These are phyloP conservation scores for Centropus unirufus DNA, from an alignment of 2,113 vertebrate species.

Conservation along the genomic window DNA sequence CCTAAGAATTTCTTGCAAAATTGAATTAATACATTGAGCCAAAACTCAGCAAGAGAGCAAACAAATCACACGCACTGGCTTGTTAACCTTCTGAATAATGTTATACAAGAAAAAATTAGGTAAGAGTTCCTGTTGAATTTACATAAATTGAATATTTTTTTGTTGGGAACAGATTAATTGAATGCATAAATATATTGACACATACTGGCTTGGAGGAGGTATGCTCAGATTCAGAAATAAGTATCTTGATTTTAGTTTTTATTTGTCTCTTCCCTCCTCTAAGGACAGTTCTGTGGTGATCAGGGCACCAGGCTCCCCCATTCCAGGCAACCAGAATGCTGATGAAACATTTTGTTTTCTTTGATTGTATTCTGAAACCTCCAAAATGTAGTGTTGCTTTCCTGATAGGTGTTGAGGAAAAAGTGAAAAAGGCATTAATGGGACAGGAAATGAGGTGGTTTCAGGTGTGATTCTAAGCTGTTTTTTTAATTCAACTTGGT, in stretches of 20 bases:
- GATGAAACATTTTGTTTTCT: not conserved
- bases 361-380: not conserved
- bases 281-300: rapidly evolving
- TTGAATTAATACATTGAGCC: not conserved
- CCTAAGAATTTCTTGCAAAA: not conserved
- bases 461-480: not conserved
- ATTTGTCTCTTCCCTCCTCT: rapidly evolving
- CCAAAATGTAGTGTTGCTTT: not conserved
- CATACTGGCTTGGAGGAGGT: not conserved
- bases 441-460: not conserved
- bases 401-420: not conserved
- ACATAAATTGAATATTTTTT: not conserved
- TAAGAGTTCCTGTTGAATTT: not conserved
- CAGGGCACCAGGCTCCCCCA: not conserved
- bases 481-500: not conserved
- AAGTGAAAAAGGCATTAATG: not conserved
- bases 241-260: too few relatives aligned
- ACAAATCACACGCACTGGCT: not conserved
- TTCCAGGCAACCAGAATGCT: not conserved
- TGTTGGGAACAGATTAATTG: not conserved
- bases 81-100: not conserved
- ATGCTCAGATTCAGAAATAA: not conserved
- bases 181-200: not conserved
- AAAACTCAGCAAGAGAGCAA: not conserved
- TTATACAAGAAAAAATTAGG: not conserved